Percentiles rank a stretch among this genome's conserved stretches.
Conservation (phyloP, 2,113 vertebrate genomes). For the Grammatotria lemairii region DNA sequence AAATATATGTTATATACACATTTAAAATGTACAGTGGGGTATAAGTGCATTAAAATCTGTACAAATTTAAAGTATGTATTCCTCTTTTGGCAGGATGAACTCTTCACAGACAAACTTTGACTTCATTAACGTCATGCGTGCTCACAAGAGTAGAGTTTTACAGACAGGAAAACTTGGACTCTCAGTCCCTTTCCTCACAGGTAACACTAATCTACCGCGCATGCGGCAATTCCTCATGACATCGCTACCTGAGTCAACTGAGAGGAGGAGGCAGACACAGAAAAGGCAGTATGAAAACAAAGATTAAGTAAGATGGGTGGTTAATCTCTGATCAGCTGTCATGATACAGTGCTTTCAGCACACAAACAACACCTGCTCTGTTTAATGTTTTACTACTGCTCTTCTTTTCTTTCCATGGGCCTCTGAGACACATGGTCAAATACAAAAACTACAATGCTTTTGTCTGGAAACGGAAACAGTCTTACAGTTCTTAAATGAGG, state of each 20-base stretch:
- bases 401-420: not conserved
- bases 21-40: slow-evolving; percentile 61
- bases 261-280: slow-evolving; percentile 12
- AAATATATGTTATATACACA: slow-evolving; percentile 59
- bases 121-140: slow-evolving; percentile 9
- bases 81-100: slow-evolving; percentile 70
- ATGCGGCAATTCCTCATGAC: slow-evolving; percentile 17
- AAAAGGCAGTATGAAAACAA: not conserved
- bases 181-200: slow-evolving; percentile 4
- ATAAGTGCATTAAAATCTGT: slow-evolving; percentile 58
- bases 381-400: not conserved
- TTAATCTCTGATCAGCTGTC: slow-evolving; percentile 10
- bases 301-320: not conserved
- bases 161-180: slow-evolving; percentile 1
- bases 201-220: not conserved
- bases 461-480: slow-evolving; percentile 1
- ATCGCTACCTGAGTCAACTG: slow-evolving; percentile 55
- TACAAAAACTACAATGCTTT: not conserved
- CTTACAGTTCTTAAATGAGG: not conserved
- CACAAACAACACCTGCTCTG: not conserved
- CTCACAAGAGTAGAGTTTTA: not conserved
- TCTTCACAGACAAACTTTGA: slow-evolving; percentile 53
- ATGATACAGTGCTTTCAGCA: not conserved
- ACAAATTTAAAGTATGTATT: slow-evolving; percentile 51
- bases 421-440: slow-evolving; percentile 7